Percentiles rank a stretch among this genome's conserved stretches.
Evolutionary conservation across 2,797 vertebrate genomes (phyloP).

Genomic region (Karalla daura): DNA sequence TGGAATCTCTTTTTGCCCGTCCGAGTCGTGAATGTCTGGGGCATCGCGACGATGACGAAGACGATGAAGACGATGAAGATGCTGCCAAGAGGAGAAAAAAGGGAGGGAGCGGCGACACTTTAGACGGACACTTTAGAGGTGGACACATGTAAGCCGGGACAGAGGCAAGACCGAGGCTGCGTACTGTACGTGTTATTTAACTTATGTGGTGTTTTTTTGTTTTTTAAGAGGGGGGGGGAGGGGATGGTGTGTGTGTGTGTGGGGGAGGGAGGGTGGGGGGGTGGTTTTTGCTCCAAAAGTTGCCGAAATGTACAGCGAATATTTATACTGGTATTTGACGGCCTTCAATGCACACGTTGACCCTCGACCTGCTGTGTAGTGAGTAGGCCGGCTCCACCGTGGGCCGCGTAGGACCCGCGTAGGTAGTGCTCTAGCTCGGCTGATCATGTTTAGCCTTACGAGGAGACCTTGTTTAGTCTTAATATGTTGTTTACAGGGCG

Average conservation of each 20-base stretch:
- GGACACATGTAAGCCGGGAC: too few species aligned
- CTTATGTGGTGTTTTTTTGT: background rate
- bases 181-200: constrained; percentile 30
- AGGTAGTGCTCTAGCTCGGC: constrained; percentile 66
- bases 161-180: constrained; percentile 54
- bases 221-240: constrained; percentile 11
- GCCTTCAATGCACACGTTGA: constrained; percentile 73
- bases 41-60: too few species aligned
- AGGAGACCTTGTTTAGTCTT: constrained; percentile 84
- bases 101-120: constrained; percentile 53
- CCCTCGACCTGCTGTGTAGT: constrained; percentile 68
- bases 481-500: constrained; percentile 84
- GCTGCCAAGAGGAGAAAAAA: constrained; percentile 57
- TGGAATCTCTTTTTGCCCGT: background rate
- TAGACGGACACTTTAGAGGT: constrained; percentile 49
- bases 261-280: too few species aligned
- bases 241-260: too few species aligned
- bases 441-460: constrained; percentile 84
- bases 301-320: constrained; percentile 71
- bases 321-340: constrained; percentile 65
- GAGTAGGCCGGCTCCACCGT: constrained; percentile 57
- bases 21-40: constrained; percentile 44
- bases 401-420: constrained; percentile 42
- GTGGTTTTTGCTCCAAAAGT: constrained; percentile 52
- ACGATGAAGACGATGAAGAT: too few species aligned